A percentile compares a stretch with the other conserved stretches of the same genome.
phyloP scores from a whole-genome alignment of 1,140 invertebrate genomes.

The Wasmannia auropunctata region DNA sequence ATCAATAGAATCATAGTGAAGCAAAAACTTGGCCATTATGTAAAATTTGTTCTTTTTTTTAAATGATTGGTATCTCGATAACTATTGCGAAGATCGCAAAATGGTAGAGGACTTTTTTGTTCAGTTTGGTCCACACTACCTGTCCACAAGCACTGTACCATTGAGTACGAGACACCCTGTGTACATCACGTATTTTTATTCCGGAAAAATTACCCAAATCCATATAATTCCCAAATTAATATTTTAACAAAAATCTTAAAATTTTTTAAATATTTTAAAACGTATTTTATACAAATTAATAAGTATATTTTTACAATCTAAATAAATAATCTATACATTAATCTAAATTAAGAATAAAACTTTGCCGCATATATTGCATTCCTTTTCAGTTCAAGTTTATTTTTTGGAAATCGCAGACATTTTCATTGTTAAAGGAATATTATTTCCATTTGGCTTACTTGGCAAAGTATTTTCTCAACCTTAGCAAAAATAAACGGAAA shows the following conservation, averaged over 20 bases:
- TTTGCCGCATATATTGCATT: background rate
- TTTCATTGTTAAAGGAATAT: background rate
- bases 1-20: too few relatives aligned
- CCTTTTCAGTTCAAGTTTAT: background rate
- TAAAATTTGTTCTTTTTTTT: too few relatives aligned
- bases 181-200: background rate
- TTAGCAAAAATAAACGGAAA: conserved; percentile 2
- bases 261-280: too few relatives aligned
- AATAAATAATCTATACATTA: background rate
- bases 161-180: too few relatives aligned
- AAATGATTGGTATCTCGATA: too few relatives aligned
- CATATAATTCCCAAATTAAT: background rate
- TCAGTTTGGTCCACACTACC: too few relatives aligned
- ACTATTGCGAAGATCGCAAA: too few relatives aligned
- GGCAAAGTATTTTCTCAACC: background rate
- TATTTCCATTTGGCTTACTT: background rate
- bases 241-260: too few relatives aligned
- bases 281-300: background rate
- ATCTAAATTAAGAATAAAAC: background rate
- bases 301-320: background rate
- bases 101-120: too few relatives aligned
- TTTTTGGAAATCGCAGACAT: background rate
- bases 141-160: too few relatives aligned
- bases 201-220: background rate
- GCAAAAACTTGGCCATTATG: too few relatives aligned